Conservation (phyloP, 2,113 vertebrate species). For the Pelvicachromis taeniatus region DNA sequence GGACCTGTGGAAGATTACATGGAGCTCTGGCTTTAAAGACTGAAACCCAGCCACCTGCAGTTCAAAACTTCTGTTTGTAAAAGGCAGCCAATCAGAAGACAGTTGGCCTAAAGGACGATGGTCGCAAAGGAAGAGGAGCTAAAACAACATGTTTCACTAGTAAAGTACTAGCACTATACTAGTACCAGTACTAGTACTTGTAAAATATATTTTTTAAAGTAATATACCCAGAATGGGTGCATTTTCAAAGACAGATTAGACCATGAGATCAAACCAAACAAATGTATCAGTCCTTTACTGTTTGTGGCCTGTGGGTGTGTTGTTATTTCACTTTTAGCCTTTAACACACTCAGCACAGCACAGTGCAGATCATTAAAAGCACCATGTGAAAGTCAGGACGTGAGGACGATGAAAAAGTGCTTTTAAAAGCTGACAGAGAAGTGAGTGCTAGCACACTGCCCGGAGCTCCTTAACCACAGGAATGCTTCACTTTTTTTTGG, state of each 20-base stretch:
- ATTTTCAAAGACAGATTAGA: background rate
- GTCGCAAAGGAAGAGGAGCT: background rate
- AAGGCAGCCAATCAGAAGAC: background rate
- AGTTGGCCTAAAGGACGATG: background rate
- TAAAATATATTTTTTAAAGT: background rate
- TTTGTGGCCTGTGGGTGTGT: background rate
- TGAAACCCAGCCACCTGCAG: background rate
- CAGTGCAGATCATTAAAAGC: slow-evolving; percentile 10
- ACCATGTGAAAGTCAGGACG: background rate
- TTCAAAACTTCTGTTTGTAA: background rate
- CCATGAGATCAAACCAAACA: background rate
- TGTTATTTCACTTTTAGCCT: background rate
- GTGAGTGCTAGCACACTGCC: slow-evolving; percentile 5
- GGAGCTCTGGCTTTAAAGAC: background rate
- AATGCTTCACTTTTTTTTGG: background rate
- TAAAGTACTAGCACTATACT: background rate
- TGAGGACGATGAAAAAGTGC: background rate
- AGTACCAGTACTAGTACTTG: background rate
- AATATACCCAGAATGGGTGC: background rate
- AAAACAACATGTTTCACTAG: background rate
- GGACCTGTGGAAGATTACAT: background rate
- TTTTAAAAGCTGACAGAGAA: slow-evolving; percentile 22
- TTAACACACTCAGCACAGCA: background rate
- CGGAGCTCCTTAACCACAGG: slow-evolving; percentile 9
- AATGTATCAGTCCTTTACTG: background rate